Evolutionary conservation across 2,888 invertebrate species (phyloP).

Genomic region (Aporophyla nigra): DNA sequence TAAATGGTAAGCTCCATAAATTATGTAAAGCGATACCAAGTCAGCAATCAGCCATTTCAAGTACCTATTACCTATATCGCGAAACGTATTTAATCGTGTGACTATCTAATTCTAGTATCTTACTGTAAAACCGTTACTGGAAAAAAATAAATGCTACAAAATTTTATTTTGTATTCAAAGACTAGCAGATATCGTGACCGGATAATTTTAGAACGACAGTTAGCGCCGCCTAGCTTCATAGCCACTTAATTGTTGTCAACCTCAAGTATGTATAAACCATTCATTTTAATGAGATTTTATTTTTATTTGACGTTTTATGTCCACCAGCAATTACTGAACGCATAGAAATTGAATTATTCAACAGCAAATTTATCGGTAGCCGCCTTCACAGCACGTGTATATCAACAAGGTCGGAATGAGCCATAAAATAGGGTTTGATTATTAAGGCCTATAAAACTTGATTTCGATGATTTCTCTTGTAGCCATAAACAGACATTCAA

Average conservation of each 20-base stretch:
- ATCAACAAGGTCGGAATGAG: slow-evolving; percentile 31
- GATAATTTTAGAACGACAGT: slow-evolving; percentile 53
- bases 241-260: slow-evolving; percentile 48
- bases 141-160: slow-evolving; percentile 22
- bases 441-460: slow-evolving; percentile 33
- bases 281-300: slow-evolving; percentile 53
- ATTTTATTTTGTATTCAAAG: slow-evolving; percentile 44
- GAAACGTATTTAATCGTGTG: slow-evolving; percentile 36
- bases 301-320: slow-evolving; percentile 57
- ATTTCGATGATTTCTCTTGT: slow-evolving; percentile 31
- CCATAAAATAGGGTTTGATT: slow-evolving; percentile 44
- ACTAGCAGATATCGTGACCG: slow-evolving; percentile 61
- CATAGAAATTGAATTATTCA: slow-evolving; percentile 52
- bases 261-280: slow-evolving; percentile 47
- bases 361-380: slow-evolving; percentile 33
- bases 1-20: slow-evolving; percentile 40
- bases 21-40: slow-evolving; percentile 35
- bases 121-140: slow-evolving; percentile 4
- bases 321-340: slow-evolving; percentile 45
- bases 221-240: slow-evolving; percentile 29
- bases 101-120: slow-evolving; percentile 26
- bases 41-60: slow-evolving; percentile 31
- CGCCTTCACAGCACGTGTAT: slow-evolving; percentile 21
- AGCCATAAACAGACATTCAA: slow-evolving; percentile 41
- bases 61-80: slow-evolving; percentile 16